phyloP scores from a whole-genome alignment of 2,888 invertebrate species.

The Mesochorus sp. region DNA sequence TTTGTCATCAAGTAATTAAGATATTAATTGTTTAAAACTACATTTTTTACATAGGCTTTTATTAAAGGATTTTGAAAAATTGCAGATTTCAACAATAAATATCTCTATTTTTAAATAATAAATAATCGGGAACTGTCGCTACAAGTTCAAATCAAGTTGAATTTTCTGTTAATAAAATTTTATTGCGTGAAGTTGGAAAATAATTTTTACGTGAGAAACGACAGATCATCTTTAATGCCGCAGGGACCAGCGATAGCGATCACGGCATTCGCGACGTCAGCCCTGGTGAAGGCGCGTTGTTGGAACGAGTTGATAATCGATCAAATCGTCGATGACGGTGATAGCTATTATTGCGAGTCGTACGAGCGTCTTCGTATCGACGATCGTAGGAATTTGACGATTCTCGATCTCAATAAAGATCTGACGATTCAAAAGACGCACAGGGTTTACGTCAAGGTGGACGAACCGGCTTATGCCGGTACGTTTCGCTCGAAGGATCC shows the following conservation, averaged over 20 bases:
- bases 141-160: background rate
- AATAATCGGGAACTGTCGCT: too few species aligned
- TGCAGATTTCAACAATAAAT: too few species aligned
- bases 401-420: constrained; percentile 71
- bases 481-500: constrained; percentile 75
- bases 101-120: too few species aligned
- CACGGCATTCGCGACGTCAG: constrained; percentile 76
- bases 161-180: too few species aligned
- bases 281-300: constrained; percentile 71
- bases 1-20: too few species aligned
- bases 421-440: constrained; percentile 72
- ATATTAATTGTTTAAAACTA: too few species aligned
- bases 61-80: too few species aligned
- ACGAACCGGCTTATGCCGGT: constrained; percentile 75
- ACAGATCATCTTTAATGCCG: background rate
- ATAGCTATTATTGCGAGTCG: constrained; percentile 76
- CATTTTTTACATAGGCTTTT: too few species aligned
- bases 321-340: constrained; percentile 78
- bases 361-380: constrained; percentile 69
- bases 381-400: constrained; percentile 71
- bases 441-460: constrained; percentile 70
- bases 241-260: constrained; percentile 78
- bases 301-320: constrained; percentile 78
- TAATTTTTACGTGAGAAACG: too few species aligned
- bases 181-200: too few species aligned